Percentiles rank a stretch among this genome's conserved stretches.
Evolutionary conservation across 2,888 invertebrate species (phyloP).

Genomic region (Bembecia ichneumoniformis): DNA sequence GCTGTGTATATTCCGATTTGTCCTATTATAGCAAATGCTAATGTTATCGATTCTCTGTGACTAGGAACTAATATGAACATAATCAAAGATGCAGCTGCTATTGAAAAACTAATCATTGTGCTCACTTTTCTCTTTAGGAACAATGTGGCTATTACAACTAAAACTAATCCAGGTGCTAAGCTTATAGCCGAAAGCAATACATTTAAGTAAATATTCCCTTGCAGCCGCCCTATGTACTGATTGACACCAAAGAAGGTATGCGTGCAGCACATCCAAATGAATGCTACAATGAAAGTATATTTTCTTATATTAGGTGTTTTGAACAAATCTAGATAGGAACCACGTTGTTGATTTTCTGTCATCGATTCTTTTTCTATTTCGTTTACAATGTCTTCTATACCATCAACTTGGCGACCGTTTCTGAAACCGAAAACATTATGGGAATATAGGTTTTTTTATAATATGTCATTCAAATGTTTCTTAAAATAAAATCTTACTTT

Average conservation of each 20-base stretch:
- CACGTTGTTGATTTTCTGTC: conserved; percentile 19
- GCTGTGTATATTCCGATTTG: conserved; percentile 81
- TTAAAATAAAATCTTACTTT: conserved; percentile 23
- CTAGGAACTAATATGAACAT: conserved; percentile 46
- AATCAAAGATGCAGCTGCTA: conserved; percentile 40
- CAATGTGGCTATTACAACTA: conserved; percentile 39
- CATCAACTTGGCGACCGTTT: conserved; percentile 48
- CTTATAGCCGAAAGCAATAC: conserved; percentile 78
- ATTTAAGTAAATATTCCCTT: conserved; percentile 84
- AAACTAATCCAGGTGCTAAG: conserved; percentile 36
- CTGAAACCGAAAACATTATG: conserved; percentile 23
- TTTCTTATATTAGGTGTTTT: conserved; percentile 77
- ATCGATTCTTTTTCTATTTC: conserved; percentile 37
- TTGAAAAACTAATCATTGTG: conserved; percentile 35
- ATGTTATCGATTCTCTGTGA: conserved; percentile 48
- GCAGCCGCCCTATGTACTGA: conserved; percentile 82
- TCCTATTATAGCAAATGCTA: conserved; percentile 80
- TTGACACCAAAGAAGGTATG: conserved; percentile 87
- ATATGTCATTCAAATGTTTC: not conserved
- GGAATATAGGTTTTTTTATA: not conserved
- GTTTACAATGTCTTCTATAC: conserved; percentile 40
- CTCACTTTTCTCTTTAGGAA: conserved; percentile 42
- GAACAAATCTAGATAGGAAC: conserved; percentile 73
- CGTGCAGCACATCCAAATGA: conserved; percentile 84
- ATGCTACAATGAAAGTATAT: conserved; percentile 77